phyloP scores from a whole-genome alignment of 2,888 invertebrate species.

The Candidula unifasciata region DNA sequence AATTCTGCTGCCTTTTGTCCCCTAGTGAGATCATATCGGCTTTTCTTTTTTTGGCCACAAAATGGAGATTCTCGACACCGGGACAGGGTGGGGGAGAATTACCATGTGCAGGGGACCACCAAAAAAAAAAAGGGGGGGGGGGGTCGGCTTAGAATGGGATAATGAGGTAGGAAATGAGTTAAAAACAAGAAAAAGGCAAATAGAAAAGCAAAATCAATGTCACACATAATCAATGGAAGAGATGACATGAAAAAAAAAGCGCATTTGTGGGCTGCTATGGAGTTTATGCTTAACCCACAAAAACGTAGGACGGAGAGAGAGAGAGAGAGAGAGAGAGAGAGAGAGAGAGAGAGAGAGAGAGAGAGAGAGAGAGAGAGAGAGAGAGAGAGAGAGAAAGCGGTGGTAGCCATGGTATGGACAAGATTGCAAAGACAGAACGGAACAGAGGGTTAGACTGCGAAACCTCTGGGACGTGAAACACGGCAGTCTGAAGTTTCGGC shows the following conservation, averaged over 20 bases:
- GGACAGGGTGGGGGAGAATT: neutral
- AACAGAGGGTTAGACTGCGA: too few relatives aligned
- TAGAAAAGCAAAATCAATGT: neutral
- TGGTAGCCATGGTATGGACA: too few relatives aligned
- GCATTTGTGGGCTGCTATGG: too few relatives aligned
- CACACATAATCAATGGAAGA: neutral
- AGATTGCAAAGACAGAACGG: too few relatives aligned
- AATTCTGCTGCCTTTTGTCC: too few relatives aligned
- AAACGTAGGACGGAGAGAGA: neutral
- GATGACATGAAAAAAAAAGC: neutral
- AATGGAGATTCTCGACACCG: too few relatives aligned
- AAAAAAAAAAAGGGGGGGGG: neutral
- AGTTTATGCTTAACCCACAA: too few relatives aligned
- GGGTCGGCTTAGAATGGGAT: neutral
- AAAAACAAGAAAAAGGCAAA: neutral
- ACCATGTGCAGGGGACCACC: neutral
- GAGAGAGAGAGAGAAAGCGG: neutral
- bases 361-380: slow-evolving; percentile 6
- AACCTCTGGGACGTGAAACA: too few relatives aligned
- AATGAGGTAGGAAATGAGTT: neutral
- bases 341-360: slow-evolving; percentile 4
- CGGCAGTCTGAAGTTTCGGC: too few relatives aligned
- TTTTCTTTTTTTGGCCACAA: too few relatives aligned
- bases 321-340: neutral
- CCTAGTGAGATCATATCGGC: too few relatives aligned